These are phyloP conservation scores for Eilema caniola DNA, from an alignment of 2,888 invertebrate species.

Conservation along the genomic window DNA sequence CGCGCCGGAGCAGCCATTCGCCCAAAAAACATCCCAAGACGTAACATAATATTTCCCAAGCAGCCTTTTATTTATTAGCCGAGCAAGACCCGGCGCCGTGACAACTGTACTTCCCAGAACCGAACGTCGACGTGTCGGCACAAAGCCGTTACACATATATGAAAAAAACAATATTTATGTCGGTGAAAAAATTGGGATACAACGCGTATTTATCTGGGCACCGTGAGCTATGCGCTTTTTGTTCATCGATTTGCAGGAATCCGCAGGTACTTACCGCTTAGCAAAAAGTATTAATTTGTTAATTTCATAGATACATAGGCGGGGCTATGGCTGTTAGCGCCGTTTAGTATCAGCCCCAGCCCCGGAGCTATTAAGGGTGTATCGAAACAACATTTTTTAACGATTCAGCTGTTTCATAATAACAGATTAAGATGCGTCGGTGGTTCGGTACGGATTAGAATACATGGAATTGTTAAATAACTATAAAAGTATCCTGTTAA, in stretches of 20 bases:
- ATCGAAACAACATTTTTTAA: conserved; percentile 24
- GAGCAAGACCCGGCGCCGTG: conserved; percentile 80
- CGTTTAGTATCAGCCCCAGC: conserved; percentile 22
- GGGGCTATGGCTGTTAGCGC: conserved; percentile 61
- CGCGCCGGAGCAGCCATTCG: conserved; percentile 69
- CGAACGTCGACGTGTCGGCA: conserved; percentile 77
- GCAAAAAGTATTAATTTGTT: conserved; percentile 76
- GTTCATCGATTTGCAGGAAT: conserved; percentile 81
- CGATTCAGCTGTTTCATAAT: background rate
- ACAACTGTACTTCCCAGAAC: conserved; percentile 82
- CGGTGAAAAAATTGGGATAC: conserved; percentile 82
- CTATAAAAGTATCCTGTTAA: too few species aligned
- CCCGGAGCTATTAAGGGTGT: conserved; percentile 13
- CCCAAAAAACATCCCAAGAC: conserved; percentile 79
- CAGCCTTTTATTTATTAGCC: conserved; percentile 85
- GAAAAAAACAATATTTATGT: conserved; percentile 87
- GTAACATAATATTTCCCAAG: conserved; percentile 86
- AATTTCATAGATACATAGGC: conserved; percentile 69
- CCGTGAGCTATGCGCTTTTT: conserved; percentile 81
- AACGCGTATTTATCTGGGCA: conserved; percentile 79
- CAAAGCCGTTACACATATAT: conserved; percentile 81
- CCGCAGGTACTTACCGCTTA: conserved; percentile 73
- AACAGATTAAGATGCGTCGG: too few species aligned
- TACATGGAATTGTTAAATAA: too few species aligned
- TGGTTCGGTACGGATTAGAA: too few species aligned